Evolutionary conservation across 2,113 vertebrate species (phyloP), one percentile per base, ranked within the genome.

Genomic region (Dinomys branickii): DNA sequence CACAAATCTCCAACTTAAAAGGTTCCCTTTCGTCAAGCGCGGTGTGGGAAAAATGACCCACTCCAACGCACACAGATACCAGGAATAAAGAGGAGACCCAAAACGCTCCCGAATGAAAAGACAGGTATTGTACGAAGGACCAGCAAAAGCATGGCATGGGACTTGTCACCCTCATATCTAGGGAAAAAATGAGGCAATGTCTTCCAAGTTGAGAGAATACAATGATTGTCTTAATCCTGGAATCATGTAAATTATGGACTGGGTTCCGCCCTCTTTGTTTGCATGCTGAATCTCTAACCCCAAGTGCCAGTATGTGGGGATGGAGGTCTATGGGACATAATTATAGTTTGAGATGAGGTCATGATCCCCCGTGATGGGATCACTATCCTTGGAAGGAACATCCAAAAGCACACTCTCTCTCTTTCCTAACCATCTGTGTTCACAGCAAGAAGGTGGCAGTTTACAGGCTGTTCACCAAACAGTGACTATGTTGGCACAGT

Each of bases 1-100:
- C 56, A 93, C 16, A 92, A 90, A 65, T 67, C 54, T 84, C 19
- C 61, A 92, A 54, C 7, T 88, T 95, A 67, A 95, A 88, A 90
- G 22, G 14, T 56, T 12, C 35, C 58, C 56, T 71, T 65, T 3
- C 54, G 30, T 24, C 26, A 73, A 92, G 35, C 7, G 41, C 11
- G 87, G 80, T 65, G 33, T 17, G 30, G 63, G 30, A 92, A 92
- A 94, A 93, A 50, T 85, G 33, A 82, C 10, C 35, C 50, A 88
- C 30, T 82, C 33, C n/a, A 96, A 85, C 90, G 44, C 41, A 93
- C 30, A 63, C 19, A 26, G 44, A 86, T 30, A 85, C 24, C 63
- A 85, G 61, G 61, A 77, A 89, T 89, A 91, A 94, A 94, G 17
- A 77, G 22, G 28, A 83, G 26, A 73, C 52, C 26, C 22, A 65